Percentiles rank a stretch among this genome's conserved stretches.
Conservation (phyloP, 1,140 invertebrate species). For the Aleiodes sp. region DNA sequence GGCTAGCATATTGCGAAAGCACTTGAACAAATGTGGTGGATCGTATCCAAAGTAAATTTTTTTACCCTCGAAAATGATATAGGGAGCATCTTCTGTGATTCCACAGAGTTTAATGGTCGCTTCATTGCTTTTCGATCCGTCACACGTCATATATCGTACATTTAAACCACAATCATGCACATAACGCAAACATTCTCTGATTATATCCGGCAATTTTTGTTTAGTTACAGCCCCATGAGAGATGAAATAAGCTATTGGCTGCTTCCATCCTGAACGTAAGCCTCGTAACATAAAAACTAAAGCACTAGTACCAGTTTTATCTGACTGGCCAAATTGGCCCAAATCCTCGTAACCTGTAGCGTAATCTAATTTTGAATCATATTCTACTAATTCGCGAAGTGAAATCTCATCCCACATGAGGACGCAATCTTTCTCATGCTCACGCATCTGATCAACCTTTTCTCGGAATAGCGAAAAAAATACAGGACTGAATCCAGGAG, state of each 20-base stretch:
- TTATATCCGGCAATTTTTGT: constrained; percentile 11
- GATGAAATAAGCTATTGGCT: constrained; percentile 32
- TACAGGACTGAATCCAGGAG: constrained; percentile 29
- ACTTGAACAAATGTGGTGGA: too few species aligned
- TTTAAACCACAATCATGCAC: constrained; percentile 6
- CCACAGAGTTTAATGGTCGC: too few species aligned
- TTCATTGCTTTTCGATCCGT: too few species aligned
- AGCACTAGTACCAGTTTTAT: constrained; percentile 21
- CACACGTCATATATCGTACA: not conserved
- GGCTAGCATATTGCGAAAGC: too few species aligned
- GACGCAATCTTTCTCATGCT: constrained; percentile 36
- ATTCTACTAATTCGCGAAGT: constrained; percentile 38
- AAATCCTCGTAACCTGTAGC: constrained; percentile 42
- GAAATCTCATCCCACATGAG: constrained; percentile 47
- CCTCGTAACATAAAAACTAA: constrained; percentile 34
- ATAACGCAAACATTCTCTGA: not conserved
- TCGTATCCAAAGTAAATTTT: too few species aligned
- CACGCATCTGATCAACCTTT: constrained; percentile 30
- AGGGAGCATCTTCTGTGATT: too few species aligned
- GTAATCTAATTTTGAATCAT: constrained; percentile 38
- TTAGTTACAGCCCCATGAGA: constrained; percentile 20
- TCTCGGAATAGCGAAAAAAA: constrained; percentile 29
- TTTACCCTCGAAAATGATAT: too few species aligned
- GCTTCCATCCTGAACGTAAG: constrained; percentile 30
- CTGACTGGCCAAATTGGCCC: constrained; percentile 25